These are phyloP conservation scores for Boloria euphrosyne DNA, from an alignment of 2,888 invertebrate genomes.

Conservation along the genomic window DNA sequence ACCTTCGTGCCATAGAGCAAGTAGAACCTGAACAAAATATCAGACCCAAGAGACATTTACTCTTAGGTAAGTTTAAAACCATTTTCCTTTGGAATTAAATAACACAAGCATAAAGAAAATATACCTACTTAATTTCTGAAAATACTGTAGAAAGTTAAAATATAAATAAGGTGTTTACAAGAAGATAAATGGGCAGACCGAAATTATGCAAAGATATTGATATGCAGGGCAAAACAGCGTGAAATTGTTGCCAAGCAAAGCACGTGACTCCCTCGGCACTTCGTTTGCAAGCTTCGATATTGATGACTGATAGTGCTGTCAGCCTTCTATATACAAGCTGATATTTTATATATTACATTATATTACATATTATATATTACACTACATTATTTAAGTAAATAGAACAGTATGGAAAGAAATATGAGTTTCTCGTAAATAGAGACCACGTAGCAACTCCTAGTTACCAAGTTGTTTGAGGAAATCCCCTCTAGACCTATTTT, in stretches of 20 bases:
- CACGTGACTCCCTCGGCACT: conserved; percentile 38
- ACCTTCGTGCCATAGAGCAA: conserved; percentile 39
- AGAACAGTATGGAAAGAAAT: background rate
- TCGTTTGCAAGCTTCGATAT: conserved; percentile 43
- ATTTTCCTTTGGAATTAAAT: too few relatives aligned
- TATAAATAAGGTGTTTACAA: conserved; percentile 9
- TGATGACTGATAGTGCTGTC: conserved; percentile 38
- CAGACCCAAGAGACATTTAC: conserved; percentile 62
- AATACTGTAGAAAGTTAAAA: background rate
- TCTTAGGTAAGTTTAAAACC: conserved; percentile 57
- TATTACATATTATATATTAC: too few relatives aligned
- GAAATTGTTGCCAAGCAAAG: conserved; percentile 39
- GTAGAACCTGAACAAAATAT: conserved; percentile 42
- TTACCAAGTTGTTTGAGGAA: background rate
- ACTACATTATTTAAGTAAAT: background rate
- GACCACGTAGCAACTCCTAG: background rate
- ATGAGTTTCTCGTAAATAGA: background rate
- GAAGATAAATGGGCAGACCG: conserved; percentile 24
- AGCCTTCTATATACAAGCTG: background rate
- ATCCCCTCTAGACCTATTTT: conserved; percentile 1
- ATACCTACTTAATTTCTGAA: background rate
- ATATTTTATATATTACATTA: conserved; percentile 1
- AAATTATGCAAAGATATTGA: conserved; percentile 31
- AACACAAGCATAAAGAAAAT: too few relatives aligned
- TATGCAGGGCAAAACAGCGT: conserved; percentile 38